Conservation (phyloP, 2,888 invertebrate species). For the Diloba caeruleocephala region DNA sequence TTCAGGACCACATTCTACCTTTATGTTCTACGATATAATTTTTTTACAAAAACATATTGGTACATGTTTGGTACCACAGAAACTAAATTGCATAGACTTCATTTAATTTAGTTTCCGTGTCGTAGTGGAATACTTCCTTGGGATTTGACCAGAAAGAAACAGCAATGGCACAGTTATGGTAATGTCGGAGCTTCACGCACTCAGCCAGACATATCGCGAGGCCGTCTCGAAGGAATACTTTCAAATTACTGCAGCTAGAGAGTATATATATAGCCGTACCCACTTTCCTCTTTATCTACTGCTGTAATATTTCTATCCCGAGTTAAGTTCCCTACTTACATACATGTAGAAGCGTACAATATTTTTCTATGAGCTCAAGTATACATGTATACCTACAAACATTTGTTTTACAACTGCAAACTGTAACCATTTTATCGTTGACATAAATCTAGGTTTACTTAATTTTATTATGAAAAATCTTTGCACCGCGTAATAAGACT, state of each 20-base stretch:
- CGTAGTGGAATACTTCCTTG: conserved; percentile 27
- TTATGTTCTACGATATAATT: too few species aligned
- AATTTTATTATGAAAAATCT: conserved; percentile 30
- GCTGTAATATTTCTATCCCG: conserved; percentile 50
- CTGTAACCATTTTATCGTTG: conserved; percentile 22
- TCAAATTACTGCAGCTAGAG: conserved; percentile 51
- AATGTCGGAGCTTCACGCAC: conserved; percentile 47
- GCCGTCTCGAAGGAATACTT: conserved; percentile 52
- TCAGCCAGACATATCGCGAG: conserved; percentile 45
- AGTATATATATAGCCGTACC: conserved; percentile 42
- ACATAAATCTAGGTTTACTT: conserved; percentile 15
- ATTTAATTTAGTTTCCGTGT: conserved; percentile 34
- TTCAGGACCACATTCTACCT: too few species aligned
- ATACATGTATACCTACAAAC: conserved; percentile 21
- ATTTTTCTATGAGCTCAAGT: conserved; percentile 2
- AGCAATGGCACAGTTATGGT: conserved; percentile 46
- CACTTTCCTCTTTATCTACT: conserved; percentile 51
- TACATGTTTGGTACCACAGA: conserved; percentile 1
- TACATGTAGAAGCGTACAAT: conserved; percentile 15
- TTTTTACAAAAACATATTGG: too few species aligned
- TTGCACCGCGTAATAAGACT: conserved; percentile 8
- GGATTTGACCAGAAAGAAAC: conserved; percentile 45
- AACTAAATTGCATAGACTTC: conserved; percentile 16
- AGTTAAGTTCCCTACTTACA: conserved; percentile 37
- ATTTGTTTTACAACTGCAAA: conserved; percentile 22